Evolutionary conservation across 2,113 vertebrate species (phyloP).

Genomic region (Prunella fulvescens): DNA sequence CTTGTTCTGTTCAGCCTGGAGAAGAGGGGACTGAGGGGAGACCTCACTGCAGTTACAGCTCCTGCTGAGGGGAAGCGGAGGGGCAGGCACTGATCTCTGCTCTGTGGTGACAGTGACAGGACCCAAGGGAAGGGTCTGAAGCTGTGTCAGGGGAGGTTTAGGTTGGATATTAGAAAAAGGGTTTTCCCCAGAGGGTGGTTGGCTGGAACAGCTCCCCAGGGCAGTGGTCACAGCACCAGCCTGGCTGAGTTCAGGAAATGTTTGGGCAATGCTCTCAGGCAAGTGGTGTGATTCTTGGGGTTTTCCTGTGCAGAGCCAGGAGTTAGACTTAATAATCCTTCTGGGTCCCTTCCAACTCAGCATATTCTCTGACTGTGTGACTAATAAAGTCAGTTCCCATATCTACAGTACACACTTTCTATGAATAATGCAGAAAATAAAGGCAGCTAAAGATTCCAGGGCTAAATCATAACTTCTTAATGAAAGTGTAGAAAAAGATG

Average conservation of each 20-base stretch:
- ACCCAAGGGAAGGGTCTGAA: fast-evolving
- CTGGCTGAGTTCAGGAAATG: not conserved
- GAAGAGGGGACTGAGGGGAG: not conserved
- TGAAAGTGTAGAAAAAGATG: not conserved
- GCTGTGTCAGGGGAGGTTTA: not conserved
- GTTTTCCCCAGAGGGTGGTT: fast-evolving
- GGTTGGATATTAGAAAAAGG: not conserved
- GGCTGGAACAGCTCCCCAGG: too few relatives aligned
- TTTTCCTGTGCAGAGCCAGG: not conserved
- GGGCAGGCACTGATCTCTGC: not conserved
- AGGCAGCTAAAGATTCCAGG: not conserved
- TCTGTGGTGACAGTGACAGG: not conserved
- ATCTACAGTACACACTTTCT: not conserved
- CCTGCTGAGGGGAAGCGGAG: not conserved
- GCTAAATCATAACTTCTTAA: not conserved
- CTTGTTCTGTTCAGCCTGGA: not conserved
- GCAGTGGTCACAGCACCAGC: not conserved
- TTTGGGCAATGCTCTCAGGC: not conserved
- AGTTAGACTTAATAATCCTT: not conserved
- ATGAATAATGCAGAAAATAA: not conserved
- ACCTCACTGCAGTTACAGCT: not conserved
- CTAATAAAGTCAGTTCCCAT: not conserved
- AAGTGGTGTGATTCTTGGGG: too few relatives aligned
- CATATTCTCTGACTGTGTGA: not conserved
- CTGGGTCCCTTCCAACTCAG: not conserved